Percentiles rank a stretch among this genome's conserved stretches.
These are phyloP conservation scores for Propsilocerus akamusi DNA, from an alignment of 1,140 invertebrate species.

Conservation along the genomic window DNA sequence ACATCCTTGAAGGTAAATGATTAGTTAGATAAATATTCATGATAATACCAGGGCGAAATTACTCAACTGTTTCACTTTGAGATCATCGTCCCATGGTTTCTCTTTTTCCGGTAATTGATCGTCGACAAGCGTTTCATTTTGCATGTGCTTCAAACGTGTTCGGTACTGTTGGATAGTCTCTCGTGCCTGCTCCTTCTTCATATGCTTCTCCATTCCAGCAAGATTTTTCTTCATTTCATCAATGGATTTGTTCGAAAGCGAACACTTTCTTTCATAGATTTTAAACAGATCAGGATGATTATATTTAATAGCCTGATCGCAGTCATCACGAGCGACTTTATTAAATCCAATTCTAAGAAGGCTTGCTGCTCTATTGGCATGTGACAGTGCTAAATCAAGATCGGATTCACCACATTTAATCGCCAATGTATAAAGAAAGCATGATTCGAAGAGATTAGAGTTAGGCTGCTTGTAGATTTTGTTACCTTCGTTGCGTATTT, in stretches of 20 bases:
- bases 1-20: conserved; percentile 2
- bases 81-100: not conserved
- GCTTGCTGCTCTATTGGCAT: not conserved
- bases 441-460: not conserved
- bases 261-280: not conserved
- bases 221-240: not conserved
- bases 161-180: not conserved
- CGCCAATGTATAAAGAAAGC: not conserved
- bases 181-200: not conserved
- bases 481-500: not conserved
- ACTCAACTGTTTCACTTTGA: not conserved
- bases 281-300: not conserved
- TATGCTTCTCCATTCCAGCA: not conserved
- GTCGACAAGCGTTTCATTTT: not conserved
- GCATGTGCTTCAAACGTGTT: not conserved
- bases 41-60: not conserved
- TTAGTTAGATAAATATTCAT: not conserved
- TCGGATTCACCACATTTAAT: not conserved
- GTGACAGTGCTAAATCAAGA: not conserved
- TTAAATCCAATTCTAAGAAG: not conserved
- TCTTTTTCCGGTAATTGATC: not conserved
- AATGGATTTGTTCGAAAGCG: not conserved
- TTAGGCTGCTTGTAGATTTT: not conserved
- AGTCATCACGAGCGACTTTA: not conserved
- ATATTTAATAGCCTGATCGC: not conserved